Evolutionary conservation across 2,797 vertebrate genomes (phyloP).

Genomic region (Naso thynnoides): DNA sequence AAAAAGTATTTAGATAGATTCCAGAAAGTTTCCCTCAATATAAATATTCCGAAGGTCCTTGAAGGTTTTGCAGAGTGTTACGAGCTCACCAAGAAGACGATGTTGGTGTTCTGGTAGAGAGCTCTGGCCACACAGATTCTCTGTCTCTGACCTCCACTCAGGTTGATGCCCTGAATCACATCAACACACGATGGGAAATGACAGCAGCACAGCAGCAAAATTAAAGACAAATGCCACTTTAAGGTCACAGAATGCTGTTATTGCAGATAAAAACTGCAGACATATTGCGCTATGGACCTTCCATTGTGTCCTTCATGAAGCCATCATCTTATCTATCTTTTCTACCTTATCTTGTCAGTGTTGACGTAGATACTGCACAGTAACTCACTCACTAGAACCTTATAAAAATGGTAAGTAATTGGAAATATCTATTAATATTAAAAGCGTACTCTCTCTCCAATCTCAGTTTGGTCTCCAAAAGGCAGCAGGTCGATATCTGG

Average conservation of each 20-base stretch:
- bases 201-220: neutral
- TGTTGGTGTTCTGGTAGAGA: slow-evolving; percentile 98
- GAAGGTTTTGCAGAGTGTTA: neutral
- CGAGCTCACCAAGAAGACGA: slow-evolving; percentile 95
- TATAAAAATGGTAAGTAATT: neutral
- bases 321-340: no score
- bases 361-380: neutral
- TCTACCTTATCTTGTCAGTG: no score
- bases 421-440: neutral
- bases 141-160: slow-evolving; percentile 97
- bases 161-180: slow-evolving; percentile 93
- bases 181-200: slow-evolving; percentile 14
- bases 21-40: no score
- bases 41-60: no score
- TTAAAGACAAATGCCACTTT: no score
- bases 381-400: no score
- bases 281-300: no score
- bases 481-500: slow-evolving; percentile 97
- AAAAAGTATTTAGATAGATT: neutral
- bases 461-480: slow-evolving; percentile 98
- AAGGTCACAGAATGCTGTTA: no score
- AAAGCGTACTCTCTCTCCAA: slow-evolving; percentile 94
- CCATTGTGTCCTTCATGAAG: no score
- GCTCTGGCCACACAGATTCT: slow-evolving; percentile 97
- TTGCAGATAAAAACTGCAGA: no score